phyloP scores from a whole-genome alignment of 2,113 vertebrate species.

The Bettongia penicillata region DNA sequence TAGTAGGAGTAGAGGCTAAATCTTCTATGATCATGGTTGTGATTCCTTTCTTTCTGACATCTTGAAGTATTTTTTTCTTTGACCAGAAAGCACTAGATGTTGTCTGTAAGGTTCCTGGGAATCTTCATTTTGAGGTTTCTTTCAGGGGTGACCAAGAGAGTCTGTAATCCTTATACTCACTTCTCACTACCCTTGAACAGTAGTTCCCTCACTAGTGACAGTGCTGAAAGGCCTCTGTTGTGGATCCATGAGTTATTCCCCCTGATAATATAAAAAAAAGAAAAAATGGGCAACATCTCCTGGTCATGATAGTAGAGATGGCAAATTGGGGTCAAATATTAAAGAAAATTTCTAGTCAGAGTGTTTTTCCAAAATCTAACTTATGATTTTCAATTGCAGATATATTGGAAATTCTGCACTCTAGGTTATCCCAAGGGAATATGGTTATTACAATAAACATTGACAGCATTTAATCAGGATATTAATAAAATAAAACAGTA shows the following conservation, averaged over 20 bases:
- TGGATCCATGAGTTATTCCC: not conserved
- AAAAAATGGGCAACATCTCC: not conserved
- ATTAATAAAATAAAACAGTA: slow-evolving; percentile 19
- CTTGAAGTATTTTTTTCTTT: not conserved
- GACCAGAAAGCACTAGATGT: not conserved
- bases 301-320: not conserved
- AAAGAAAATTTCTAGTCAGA: not conserved
- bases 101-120: not conserved
- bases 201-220: not conserved
- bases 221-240: not conserved
- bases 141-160: not conserved
- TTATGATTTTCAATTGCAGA: not conserved
- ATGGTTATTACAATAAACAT: not conserved
- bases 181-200: not conserved
- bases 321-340: not conserved
- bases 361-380: not conserved
- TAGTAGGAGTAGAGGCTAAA: not conserved
- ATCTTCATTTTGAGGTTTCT: not conserved
- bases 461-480: not conserved
- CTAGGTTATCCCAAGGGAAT: not conserved
- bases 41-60: not conserved
- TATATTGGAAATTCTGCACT: not conserved
- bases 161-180: not conserved
- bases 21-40: not conserved
- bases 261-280: not conserved